phyloP scores from a whole-genome alignment of 2,797 vertebrate species.

The Cynodonichthys magdalenae region DNA sequence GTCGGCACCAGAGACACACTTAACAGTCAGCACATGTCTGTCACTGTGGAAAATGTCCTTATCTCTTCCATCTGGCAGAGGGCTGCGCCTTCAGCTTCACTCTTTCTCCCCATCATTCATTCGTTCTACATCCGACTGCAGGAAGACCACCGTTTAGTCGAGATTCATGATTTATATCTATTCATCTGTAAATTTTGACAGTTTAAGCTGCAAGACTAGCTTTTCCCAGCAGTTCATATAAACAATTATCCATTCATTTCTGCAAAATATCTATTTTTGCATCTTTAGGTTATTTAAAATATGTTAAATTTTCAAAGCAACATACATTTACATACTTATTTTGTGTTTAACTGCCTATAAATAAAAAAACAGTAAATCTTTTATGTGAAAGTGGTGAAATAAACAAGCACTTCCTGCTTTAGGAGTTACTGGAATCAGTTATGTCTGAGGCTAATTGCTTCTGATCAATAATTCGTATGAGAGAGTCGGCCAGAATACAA shows the following conservation, averaged over 20 bases:
- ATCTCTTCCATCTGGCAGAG: conserved; percentile 42
- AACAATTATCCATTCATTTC: too few species aligned
- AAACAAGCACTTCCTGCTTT: conserved; percentile 39
- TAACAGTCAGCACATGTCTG: conserved; percentile 57
- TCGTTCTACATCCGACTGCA: conserved; percentile 6
- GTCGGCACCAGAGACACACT: conserved; percentile 17
- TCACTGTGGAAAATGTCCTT: conserved; percentile 53
- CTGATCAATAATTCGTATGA: neutral
- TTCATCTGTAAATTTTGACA: too few species aligned
- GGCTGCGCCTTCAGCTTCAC: conserved; percentile 17
- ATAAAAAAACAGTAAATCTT: conserved; percentile 13
- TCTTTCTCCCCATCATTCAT: conserved; percentile 4
- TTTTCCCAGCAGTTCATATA: too few species aligned
- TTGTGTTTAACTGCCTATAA: conserved; percentile 11
- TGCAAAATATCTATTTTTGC: too few species aligned
- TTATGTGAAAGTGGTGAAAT: neutral
- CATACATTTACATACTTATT: neutral
- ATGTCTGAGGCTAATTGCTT: neutral
- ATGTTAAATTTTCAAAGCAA: neutral
- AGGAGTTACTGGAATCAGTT: conserved; percentile 11
- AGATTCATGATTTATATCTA: too few species aligned
- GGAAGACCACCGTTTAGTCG: neutral
- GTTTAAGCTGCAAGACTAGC: too few species aligned
- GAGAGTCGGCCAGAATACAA: neutral
- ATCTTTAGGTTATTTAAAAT: neutral